phyloP scores from a whole-genome alignment of 2,797 vertebrate species.

The Calcarius lapponicus region DNA sequence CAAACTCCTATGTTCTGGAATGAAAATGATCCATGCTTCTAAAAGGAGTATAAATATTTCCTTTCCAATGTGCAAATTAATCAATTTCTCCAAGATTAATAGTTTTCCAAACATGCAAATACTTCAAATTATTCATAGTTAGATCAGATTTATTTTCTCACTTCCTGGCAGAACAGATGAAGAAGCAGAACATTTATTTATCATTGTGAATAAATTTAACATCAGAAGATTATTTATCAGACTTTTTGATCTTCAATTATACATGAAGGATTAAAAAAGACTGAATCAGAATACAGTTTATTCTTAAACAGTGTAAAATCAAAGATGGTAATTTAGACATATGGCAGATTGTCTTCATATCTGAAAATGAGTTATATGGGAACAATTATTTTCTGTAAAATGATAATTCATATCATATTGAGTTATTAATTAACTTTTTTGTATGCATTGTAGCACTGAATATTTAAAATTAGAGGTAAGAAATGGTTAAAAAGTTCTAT shows the following conservation, averaged over 20 bases:
- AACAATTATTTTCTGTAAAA: not conserved
- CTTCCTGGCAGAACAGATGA: not conserved
- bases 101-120: not conserved
- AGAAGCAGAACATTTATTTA: not conserved
- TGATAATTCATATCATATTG: not conserved
- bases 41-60: not conserved
- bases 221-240: constrained; percentile 1
- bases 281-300: not conserved
- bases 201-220: not conserved
- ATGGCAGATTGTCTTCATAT: not conserved
- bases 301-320: constrained; percentile 8
- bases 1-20: not conserved
- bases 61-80: not conserved
- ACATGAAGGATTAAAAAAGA: not conserved
- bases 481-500: not conserved
- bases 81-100: not conserved
- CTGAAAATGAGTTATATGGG: not conserved
- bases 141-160: not conserved
- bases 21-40: not conserved
- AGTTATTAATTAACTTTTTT: not conserved
- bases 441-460: not conserved
- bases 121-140: not conserved
- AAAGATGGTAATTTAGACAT: not conserved
- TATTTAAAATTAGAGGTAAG: not conserved
- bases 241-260: constrained; percentile 7